phyloP scores from a whole-genome alignment of 2,888 invertebrate species.

The Lepetodrilus schrolli region DNA sequence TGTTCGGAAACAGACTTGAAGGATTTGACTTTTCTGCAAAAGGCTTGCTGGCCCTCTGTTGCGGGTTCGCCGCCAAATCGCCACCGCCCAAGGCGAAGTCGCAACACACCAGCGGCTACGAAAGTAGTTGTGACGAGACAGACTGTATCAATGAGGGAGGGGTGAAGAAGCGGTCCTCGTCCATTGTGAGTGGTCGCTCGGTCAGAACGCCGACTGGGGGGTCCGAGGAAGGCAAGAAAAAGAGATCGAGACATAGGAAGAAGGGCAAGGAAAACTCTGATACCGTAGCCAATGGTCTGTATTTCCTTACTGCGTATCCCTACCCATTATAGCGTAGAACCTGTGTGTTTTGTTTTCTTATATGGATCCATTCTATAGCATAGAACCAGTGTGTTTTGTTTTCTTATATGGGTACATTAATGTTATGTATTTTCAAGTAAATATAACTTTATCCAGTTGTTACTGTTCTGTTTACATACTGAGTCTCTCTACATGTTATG shows the following conservation, averaged over 20 bases:
- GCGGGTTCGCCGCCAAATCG: conserved; percentile 32
- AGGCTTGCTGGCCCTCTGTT: conserved; percentile 36
- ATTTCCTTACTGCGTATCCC: no score
- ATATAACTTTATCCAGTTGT: no score
- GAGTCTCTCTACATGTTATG: no score
- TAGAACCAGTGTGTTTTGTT: no score
- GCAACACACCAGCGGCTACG: conserved; percentile 1
- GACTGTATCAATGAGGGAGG: conserved; percentile 15
- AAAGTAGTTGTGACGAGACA: conserved; percentile 25
- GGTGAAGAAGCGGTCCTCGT: background rate
- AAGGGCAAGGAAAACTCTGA: background rate
- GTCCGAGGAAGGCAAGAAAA: background rate
- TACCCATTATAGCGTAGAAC: no score
- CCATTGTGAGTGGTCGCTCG: background rate
- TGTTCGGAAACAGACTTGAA: conserved; percentile 38
- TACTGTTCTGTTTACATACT: no score
- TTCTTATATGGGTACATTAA: no score
- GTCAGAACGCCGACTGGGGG: background rate
- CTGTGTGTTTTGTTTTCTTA: no score
- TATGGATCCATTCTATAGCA: no score
- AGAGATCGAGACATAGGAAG: background rate
- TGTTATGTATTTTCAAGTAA: no score
- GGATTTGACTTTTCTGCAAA: conserved; percentile 36
- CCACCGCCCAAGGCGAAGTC: background rate
- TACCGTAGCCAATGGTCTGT: conserved; percentile 5